Evolutionary conservation across 2,113 vertebrate genomes (phyloP).

Genomic region (Orientallactaga bullata): DNA sequence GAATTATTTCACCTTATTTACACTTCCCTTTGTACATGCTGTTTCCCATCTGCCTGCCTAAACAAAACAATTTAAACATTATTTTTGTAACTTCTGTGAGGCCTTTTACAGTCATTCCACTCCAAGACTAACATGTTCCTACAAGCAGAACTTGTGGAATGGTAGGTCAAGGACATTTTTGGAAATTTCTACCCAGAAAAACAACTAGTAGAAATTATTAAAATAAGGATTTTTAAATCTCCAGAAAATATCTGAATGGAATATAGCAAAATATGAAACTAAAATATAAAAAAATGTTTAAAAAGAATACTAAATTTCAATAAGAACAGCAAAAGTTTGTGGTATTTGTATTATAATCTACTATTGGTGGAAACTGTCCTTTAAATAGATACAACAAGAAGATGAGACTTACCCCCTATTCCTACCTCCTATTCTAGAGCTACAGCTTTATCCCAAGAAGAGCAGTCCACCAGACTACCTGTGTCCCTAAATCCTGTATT

Average conservation of each 20-base stretch:
- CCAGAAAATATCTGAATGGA: background rate
- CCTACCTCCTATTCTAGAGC: background rate
- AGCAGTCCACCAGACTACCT: background rate
- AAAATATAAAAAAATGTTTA: too few species aligned
- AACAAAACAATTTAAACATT: background rate
- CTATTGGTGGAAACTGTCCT: background rate
- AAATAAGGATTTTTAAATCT: background rate
- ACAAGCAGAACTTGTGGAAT: background rate
- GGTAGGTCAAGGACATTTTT: background rate
- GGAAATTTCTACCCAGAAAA: background rate
- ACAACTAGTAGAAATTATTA: background rate
- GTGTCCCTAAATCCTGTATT: background rate
- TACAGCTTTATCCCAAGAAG: background rate
- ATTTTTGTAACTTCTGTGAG: conserved; percentile 38
- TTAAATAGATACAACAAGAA: background rate
- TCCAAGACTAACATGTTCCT: background rate
- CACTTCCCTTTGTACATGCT: background rate
- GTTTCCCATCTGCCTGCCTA: background rate
- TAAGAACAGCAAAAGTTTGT: background rate
- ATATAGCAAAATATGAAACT: background rate
- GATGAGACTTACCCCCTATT: background rate
- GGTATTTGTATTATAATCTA: background rate
- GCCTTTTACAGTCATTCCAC: background rate
- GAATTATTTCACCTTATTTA: conserved; percentile 21
- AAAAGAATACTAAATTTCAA: background rate